Conservation (phyloP, 2,797 vertebrate genomes). For the Coreius guichenoti region DNA sequence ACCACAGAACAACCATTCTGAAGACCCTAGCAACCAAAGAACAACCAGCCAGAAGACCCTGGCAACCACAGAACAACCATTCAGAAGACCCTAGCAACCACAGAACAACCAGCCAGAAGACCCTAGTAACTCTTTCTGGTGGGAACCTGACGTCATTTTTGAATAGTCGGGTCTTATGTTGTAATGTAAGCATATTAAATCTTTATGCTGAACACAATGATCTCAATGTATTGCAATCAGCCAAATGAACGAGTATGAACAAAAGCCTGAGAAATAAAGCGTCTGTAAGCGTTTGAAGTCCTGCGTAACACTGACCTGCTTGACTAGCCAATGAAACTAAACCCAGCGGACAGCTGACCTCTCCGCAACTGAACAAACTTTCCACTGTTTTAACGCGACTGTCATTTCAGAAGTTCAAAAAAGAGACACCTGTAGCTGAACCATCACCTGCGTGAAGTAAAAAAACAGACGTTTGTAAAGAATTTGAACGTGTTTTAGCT, state of each 20-base stretch:
- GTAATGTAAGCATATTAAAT: not conserved
- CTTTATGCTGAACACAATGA: not conserved
- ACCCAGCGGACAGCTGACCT: slow-evolving; percentile 28
- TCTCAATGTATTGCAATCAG: not conserved
- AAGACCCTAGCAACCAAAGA: not conserved
- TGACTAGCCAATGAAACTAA: slow-evolving; percentile 12
- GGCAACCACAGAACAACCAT: not conserved
- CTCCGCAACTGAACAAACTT: not conserved
- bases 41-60: not conserved
- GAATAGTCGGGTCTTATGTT: not conserved
- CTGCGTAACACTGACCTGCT: not conserved
- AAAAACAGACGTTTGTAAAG: not conserved
- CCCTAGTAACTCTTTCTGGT: not conserved
- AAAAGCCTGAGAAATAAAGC: not conserved
- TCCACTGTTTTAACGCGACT: not conserved
- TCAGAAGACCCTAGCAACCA: not conserved
- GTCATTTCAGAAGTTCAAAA: not conserved
- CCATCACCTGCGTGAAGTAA: not conserved
- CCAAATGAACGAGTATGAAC: not conserved
- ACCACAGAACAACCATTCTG: too few species aligned
- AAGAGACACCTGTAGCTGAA: not conserved
- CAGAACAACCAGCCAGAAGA: not conserved
- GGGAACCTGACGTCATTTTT: not conserved
- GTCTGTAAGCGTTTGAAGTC: not conserved
- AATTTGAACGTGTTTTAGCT: not conserved